These are phyloP conservation scores for Drosophila incognita DNA, from an alignment of 2,888 invertebrate genomes.

Conservation along the genomic window DNA sequence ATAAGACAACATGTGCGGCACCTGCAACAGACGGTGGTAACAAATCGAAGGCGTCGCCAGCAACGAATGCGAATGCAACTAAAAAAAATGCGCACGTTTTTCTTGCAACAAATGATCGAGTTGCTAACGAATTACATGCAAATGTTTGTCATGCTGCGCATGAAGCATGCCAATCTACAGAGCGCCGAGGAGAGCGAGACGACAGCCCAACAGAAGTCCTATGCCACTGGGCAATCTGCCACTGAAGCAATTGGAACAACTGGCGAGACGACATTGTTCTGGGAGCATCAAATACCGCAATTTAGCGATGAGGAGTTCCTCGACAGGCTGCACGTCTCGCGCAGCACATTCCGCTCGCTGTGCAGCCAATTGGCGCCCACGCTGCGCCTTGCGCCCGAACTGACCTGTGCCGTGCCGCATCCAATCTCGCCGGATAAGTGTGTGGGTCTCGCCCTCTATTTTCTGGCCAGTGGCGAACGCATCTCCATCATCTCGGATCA, in stretches of 20 bases:
- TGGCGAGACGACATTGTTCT: slow-evolving; percentile 34
- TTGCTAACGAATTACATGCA: slow-evolving; percentile 78
- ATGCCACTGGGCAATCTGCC: background rate
- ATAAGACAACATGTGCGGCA: slow-evolving; percentile 74
- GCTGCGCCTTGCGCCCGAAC: slow-evolving; percentile 36
- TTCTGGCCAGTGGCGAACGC: slow-evolving; percentile 80
- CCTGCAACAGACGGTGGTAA: slow-evolving; percentile 76
- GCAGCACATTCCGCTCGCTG: slow-evolving; percentile 74
- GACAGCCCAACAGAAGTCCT: background rate
- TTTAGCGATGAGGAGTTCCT: slow-evolving; percentile 78
- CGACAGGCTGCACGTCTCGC: slow-evolving; percentile 77
- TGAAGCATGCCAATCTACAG: slow-evolving; percentile 43
- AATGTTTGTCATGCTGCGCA: slow-evolving; percentile 60
- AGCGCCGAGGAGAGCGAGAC: background rate
- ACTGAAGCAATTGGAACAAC: background rate
- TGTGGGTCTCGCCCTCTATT: slow-evolving; percentile 80
- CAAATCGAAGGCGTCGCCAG: slow-evolving; percentile 74
- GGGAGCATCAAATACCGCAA: slow-evolving; percentile 50
- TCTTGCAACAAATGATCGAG: slow-evolving; percentile 77
- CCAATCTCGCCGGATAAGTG: slow-evolving; percentile 75
- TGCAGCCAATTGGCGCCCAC: slow-evolving; percentile 68
- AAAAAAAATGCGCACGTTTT: slow-evolving; percentile 72
- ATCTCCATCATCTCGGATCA: slow-evolving; percentile 75
- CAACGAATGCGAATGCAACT: slow-evolving; percentile 71
- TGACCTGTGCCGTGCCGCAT: slow-evolving; percentile 2